Evolutionary conservation across 2,113 vertebrate species (phyloP).

Genomic region (Orcinus orca): DNA sequence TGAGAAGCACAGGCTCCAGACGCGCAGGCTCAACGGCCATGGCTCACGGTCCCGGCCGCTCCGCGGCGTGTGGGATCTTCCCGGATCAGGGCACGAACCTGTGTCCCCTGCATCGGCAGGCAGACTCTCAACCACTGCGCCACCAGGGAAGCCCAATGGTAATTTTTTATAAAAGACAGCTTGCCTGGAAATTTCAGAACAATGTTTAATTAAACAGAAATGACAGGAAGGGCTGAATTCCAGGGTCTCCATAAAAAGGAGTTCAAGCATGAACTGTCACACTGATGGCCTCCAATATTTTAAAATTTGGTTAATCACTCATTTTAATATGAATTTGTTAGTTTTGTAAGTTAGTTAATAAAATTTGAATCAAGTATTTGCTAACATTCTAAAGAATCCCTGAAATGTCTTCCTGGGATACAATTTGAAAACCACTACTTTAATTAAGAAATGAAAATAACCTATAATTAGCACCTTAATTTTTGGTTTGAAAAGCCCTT

Average conservation of each 20-base stretch:
- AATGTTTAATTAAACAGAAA: conserved; percentile 6
- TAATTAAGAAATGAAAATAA: conserved; percentile 35
- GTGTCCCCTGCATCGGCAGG: no score
- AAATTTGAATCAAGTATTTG: background rate
- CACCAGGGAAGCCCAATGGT: background rate
- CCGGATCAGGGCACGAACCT: no score
- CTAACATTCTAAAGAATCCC: background rate
- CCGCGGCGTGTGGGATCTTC: no score
- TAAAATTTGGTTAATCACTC: background rate
- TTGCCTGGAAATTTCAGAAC: conserved; percentile 23
- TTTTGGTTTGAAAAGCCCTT: background rate
- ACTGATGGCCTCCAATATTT: background rate
- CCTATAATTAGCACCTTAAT: background rate
- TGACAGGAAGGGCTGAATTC: background rate
- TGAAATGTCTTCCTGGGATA: background rate
- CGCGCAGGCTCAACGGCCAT: no score
- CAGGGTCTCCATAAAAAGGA: background rate
- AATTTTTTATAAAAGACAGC: background rate
- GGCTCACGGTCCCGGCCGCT: no score
- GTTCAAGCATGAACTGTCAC: background rate
- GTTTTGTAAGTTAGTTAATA: background rate
- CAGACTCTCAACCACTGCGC: no score
- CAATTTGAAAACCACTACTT: background rate
- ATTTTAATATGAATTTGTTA: background rate
- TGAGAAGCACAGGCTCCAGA: no score